Conservation (phyloP, 35 echinoderm and acorn worm species). For the Lytechinus pictus region DNA sequence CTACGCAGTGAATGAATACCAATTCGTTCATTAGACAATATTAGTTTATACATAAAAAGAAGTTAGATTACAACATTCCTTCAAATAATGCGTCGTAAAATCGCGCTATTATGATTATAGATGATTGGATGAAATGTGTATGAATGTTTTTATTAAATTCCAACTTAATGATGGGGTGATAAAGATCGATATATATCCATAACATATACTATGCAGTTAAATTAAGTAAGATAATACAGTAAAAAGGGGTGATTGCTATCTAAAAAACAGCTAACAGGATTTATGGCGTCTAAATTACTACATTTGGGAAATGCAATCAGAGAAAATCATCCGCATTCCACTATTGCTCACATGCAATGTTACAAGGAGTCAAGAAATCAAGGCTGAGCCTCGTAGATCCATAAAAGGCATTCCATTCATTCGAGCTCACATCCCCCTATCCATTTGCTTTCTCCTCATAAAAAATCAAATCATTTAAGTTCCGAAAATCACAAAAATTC, state of each 20-base stretch:
- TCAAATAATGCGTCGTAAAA: too few relatives aligned
- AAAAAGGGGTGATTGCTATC: neutral
- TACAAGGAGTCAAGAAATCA: neutral
- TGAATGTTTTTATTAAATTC: too few relatives aligned
- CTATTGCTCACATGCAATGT: neutral
- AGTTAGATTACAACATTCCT: too few relatives aligned
- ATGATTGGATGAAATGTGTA: too few relatives aligned
- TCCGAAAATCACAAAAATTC: neutral
- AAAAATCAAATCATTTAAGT: neutral
- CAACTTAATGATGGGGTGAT: too few relatives aligned
- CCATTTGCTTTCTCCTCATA: neutral
- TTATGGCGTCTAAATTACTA: neutral
- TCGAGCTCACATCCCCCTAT: neutral
- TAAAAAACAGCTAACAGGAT: neutral
- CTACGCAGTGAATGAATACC: neutral
- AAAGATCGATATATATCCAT: too few relatives aligned
- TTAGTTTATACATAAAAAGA: neutral
- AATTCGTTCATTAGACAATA: neutral
- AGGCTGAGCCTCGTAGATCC: neutral
- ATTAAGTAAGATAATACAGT: neutral
- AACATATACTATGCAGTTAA: too few relatives aligned
- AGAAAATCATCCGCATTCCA: conserved; percentile 4
- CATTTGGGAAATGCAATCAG: neutral
- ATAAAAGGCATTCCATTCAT: conserved; percentile 23
- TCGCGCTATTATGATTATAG: too few relatives aligned